phyloP scores from a whole-genome alignment of 2,113 vertebrate species.

The Eupsittula cactorum region DNA sequence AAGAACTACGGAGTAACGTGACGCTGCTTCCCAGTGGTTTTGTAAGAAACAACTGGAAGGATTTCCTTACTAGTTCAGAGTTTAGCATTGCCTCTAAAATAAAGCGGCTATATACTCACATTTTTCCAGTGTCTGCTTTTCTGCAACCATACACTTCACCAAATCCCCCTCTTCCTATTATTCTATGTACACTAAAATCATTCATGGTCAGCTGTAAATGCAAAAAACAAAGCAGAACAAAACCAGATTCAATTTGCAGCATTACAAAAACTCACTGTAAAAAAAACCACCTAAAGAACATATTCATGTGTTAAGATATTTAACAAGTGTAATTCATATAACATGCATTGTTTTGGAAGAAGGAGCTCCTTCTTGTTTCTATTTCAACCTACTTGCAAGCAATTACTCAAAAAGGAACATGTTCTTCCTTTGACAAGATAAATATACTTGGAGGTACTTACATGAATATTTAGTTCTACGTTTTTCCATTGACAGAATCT shows the following conservation, averaged over 20 bases:
- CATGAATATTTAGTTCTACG: slow-evolving; percentile 97
- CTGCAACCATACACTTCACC: slow-evolving; percentile 98
- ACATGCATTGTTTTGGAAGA: background rate
- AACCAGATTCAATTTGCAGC: background rate
- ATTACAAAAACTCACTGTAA: background rate
- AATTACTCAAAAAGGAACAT: background rate
- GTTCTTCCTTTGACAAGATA: slow-evolving; percentile 40
- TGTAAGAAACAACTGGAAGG: background rate
- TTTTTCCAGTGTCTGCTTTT: slow-evolving; percentile 98
- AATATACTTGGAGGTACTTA: slow-evolving; percentile 78
- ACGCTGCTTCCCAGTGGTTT: background rate
- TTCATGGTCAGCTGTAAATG: slow-evolving; percentile 93
- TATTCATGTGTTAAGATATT: background rate
- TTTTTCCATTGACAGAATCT: slow-evolving; percentile 99
- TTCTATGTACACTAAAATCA: slow-evolving; percentile 98
- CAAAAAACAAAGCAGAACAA: background rate
- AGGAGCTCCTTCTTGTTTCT: background rate
- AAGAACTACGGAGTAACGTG: fast-evolving
- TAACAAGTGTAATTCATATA: background rate
- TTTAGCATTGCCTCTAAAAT: background rate
- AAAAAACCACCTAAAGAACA: background rate
- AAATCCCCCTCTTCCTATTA: slow-evolving; percentile 96
- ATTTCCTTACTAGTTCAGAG: background rate
- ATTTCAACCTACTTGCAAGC: background rate
- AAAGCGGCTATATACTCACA: slow-evolving; percentile 77